Evolutionary conservation across 2,888 invertebrate species (phyloP).

Genomic region (Cremastinae sp.): DNA sequence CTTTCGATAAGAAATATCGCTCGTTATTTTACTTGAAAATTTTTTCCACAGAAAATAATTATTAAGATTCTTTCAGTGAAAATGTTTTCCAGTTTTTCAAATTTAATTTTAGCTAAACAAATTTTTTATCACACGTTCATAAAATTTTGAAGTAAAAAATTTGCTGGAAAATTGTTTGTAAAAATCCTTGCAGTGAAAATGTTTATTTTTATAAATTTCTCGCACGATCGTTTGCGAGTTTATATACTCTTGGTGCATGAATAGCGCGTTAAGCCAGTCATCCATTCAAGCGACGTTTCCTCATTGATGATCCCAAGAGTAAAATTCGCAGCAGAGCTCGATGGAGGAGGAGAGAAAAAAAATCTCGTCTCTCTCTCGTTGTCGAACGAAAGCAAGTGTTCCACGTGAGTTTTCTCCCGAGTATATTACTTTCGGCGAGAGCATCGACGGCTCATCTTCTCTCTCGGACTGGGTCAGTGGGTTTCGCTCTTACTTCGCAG

Average conservation of each 20-base stretch:
- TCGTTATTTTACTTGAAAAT: no score
- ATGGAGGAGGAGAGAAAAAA: conserved; percentile 5
- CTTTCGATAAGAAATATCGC: no score
- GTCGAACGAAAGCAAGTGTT: conserved; percentile 57
- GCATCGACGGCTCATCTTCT: conserved; percentile 5
- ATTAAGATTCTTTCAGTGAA: no score
- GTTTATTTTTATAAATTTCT: background rate
- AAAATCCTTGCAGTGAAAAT: no score
- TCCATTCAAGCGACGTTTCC: conserved; percentile 57
- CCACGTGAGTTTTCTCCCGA: conserved; percentile 55
- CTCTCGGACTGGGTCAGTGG: conserved; percentile 53
- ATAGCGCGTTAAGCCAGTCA: conserved; percentile 43
- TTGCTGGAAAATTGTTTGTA: no score
- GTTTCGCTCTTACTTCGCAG: conserved; percentile 56
- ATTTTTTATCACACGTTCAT: no score
- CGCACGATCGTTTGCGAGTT: background rate
- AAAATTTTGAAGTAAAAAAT: no score
- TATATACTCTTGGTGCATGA: background rate
- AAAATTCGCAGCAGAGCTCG: conserved; percentile 55
- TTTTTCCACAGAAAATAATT: no score
- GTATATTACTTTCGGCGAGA: conserved; percentile 13
- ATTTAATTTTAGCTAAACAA: no score
- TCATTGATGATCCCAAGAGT: conserved; percentile 67
- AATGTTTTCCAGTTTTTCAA: no score
- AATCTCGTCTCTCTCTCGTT: conserved; percentile 26